Percentiles rank a stretch among this genome's conserved stretches.
These are phyloP conservation scores for Amyelois transitella DNA, from an alignment of 1,140 invertebrate species.

Conservation along the genomic window DNA sequence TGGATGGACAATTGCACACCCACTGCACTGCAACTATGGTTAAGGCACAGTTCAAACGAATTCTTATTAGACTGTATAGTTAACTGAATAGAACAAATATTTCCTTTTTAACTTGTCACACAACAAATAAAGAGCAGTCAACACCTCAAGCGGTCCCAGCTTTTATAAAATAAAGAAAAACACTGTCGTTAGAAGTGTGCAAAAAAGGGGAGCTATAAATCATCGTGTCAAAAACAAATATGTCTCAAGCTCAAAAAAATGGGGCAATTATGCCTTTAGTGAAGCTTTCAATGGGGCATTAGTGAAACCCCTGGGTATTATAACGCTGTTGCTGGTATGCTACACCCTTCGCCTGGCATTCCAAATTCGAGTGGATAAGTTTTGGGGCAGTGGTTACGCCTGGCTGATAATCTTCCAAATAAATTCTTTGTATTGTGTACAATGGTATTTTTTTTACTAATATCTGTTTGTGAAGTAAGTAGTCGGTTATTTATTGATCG, in stretches of 20 bases:
- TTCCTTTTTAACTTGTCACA: neutral
- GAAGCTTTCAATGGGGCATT: constrained; percentile 15
- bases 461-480: too few species aligned
- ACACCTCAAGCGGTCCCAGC: neutral
- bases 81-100: too few species aligned
- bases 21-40: too few species aligned
- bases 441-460: too few species aligned
- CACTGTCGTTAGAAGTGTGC: constrained; percentile 6
- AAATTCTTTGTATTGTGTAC: too few species aligned
- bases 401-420: constrained; percentile 9
- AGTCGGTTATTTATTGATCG: too few species aligned
- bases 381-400: constrained; percentile 5
- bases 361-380: neutral
- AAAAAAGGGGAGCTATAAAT: constrained; percentile 14
- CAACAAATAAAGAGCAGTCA: neutral
- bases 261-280: constrained; percentile 31
- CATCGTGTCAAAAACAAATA: constrained; percentile 17
- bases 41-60: too few species aligned
- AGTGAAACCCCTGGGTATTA: constrained; percentile 19
- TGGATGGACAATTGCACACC: too few species aligned
- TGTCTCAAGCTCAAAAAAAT: constrained; percentile 5
- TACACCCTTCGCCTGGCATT: neutral
- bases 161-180: neutral
- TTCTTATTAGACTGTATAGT: too few species aligned
- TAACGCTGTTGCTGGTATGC: neutral